Evolutionary conservation across 35 echinoderm and acorn worm genomes (phyloP), one percentile per base, ranked within the genome.

Genomic region (Ophiothrix spiculata): DNA sequence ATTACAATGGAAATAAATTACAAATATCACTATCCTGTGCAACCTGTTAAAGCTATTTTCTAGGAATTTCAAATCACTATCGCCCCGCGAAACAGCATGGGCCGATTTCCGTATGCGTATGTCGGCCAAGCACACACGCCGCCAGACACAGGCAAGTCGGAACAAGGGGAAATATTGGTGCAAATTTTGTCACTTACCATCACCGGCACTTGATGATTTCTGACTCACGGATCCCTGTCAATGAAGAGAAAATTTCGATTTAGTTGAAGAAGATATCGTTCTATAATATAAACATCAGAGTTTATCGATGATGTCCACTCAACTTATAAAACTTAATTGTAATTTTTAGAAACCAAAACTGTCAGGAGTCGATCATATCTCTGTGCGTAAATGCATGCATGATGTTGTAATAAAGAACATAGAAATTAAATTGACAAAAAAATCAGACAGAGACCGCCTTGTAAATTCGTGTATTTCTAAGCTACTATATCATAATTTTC

Each of bases 41-140:
- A n/a, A n/a, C n/a, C n/a, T n/a, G n/a, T n/a, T n/a, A n/a, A n/a
- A n/a, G n/a, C n/a, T n/a, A n/a, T n/a, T n/a, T n/a, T n/a, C n/a
- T n/a, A n/a, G n/a, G n/a, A n/a, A n/a, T n/a, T 49, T 49, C 42
- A 49, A 49, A 69, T 69, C 60, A 25, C 60, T 25, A 25, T 69
- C 60, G 29, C 60, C 60, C 60, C 60, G 60, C 60, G 60, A 69
- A 69, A 69, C 60, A 69, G 60, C 60, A 69, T 69, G 60, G 60
- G 60, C 29, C 29, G 25, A 15, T 69, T 69, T 69, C 60, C 60
- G 10, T 15, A 69, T 69, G 60, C 23, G 10, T 15, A 69, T 69
- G 60, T n/a, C 60, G 60, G 25, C 8, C 60, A 15, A 69, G 16
- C 17, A 4, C 1, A 25, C 17, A 25, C 23, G 3, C 4, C 60